phyloP scores from a whole-genome alignment of 2,888 invertebrate genomes.

The Temnothorax unifasciatus region DNA sequence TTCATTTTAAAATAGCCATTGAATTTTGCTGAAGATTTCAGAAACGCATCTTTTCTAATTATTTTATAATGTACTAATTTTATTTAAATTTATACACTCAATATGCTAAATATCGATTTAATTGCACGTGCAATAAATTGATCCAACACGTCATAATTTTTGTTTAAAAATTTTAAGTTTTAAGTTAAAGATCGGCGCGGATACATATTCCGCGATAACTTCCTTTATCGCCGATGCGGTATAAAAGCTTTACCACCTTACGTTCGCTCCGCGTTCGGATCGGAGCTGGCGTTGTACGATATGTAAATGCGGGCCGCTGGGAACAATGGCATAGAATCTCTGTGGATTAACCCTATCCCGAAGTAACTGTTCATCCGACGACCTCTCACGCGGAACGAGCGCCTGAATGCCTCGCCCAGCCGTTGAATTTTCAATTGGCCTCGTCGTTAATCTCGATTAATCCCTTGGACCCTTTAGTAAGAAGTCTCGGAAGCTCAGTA shows the following conservation, averaged over 20 bases:
- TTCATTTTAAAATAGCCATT: neutral
- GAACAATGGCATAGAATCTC: slow-evolving; percentile 66
- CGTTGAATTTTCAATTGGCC: slow-evolving; percentile 45
- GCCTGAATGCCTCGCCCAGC: slow-evolving; percentile 22
- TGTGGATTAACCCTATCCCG: slow-evolving; percentile 62
- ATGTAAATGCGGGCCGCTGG: slow-evolving; percentile 48
- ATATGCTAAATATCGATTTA: neutral
- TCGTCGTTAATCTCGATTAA: slow-evolving; percentile 53
- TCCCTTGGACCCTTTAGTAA: slow-evolving; percentile 16
- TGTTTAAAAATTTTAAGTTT: neutral
- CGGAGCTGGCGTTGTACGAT: slow-evolving; percentile 49
- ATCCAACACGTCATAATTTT: neutral
- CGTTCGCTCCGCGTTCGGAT: slow-evolving; percentile 37
- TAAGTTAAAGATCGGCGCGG: slow-evolving; percentile 4
- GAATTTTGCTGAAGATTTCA: neutral
- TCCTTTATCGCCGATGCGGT: neutral
- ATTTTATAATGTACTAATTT: neutral
- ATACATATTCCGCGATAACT: slow-evolving; percentile 17
- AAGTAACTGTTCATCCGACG: slow-evolving; percentile 46
- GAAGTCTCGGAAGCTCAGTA: slow-evolving; percentile 1
- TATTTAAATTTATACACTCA: neutral
- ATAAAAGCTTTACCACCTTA: slow-evolving; percentile 35
- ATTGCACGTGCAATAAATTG: neutral
- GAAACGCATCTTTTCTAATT: neutral
- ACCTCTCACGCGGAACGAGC: slow-evolving; percentile 34